Evolutionary conservation across 2,797 vertebrate species (phyloP).

Genomic region (Anas bahamensis): DNA sequence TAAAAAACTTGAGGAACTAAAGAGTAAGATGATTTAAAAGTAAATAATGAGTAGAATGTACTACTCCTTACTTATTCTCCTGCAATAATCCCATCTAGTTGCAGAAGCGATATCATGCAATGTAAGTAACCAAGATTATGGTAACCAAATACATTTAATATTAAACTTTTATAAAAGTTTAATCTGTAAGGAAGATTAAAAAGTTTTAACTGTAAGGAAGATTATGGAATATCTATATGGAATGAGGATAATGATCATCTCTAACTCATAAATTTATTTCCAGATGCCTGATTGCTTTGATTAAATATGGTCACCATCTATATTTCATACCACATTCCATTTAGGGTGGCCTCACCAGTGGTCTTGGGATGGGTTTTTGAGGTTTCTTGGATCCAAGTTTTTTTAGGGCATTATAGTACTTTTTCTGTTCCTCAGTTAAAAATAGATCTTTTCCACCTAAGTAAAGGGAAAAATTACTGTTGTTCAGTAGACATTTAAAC

Average conservation of each 20-base stretch:
- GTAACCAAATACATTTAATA: background rate
- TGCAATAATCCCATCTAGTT: background rate
- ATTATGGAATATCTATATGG: background rate
- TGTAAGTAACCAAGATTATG: background rate
- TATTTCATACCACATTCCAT: background rate
- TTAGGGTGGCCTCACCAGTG: conserved; percentile 67
- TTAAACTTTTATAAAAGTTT: background rate
- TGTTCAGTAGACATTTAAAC: background rate
- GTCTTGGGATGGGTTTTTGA: conserved; percentile 77
- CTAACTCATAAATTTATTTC: background rate
- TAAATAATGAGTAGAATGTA: background rate
- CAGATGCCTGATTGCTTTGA: background rate
- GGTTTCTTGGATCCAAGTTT: conserved; percentile 82
- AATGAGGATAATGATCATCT: background rate
- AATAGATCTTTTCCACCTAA: conserved; percentile 82
- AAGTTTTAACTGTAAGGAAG: background rate
- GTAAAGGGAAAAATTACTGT: conserved; percentile 53
- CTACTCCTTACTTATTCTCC: background rate
- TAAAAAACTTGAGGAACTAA: background rate
- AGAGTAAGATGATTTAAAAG: background rate
- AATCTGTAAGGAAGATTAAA: no score
- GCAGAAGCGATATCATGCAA: background rate
- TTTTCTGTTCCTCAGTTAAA: conserved; percentile 82
- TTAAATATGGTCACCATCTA: background rate
- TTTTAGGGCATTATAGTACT: conserved; percentile 82